phyloP scores from a whole-genome alignment of 35 echinoderm and acorn worm genomes.

The Ptychodera flava region DNA sequence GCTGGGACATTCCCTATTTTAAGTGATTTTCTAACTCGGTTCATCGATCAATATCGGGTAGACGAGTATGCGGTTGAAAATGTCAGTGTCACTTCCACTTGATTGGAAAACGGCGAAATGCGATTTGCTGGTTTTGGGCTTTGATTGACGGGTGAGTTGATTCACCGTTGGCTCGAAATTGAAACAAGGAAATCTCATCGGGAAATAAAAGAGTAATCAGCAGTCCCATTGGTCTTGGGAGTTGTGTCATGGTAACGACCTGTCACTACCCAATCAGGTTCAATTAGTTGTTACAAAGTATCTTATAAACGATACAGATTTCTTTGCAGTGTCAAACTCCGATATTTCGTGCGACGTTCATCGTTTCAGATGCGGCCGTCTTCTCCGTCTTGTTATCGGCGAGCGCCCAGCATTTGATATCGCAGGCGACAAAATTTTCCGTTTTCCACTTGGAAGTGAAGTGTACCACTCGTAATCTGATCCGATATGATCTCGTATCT shows the following conservation, averaged over 20 bases:
- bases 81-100: not conserved
- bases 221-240: not conserved
- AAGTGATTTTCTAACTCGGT: not conserved
- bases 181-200: not conserved
- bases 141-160: not conserved
- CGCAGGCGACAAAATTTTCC: not conserved
- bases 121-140: not conserved
- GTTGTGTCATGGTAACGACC: not conserved
- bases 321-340: not conserved
- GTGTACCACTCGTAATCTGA: not conserved
- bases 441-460: not conserved
- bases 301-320: not conserved
- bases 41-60: not conserved
- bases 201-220: not conserved
- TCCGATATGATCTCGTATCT: not conserved
- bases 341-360: not conserved
- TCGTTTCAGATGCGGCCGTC: not conserved
- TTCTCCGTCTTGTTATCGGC: not conserved
- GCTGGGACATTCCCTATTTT: not conserved
- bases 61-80: not conserved
- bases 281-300: conserved; percentile 2
- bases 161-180: not conserved
- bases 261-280: not conserved
- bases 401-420: not conserved
- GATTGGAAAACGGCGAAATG: not conserved